A percentile compares a stretch with the other conserved stretches of the same genome.
phyloP scores from a whole-genome alignment of 2,113 vertebrate genomes.

The Dipodomys merriami region DNA sequence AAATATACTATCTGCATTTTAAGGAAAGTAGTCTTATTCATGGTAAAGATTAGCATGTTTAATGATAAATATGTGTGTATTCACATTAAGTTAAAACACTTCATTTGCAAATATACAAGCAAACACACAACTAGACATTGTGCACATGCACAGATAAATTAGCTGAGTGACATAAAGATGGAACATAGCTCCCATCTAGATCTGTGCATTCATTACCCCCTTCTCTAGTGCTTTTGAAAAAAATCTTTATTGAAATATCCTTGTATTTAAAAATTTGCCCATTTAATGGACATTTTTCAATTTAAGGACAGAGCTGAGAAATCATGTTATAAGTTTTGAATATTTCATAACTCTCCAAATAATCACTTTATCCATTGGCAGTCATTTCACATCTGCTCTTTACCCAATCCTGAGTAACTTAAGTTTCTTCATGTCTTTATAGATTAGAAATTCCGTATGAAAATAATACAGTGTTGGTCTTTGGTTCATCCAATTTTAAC shows the following conservation, averaged over 20 bases:
- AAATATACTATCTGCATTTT: background rate
- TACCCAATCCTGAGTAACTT: background rate
- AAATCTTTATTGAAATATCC: background rate
- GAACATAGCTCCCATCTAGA: background rate
- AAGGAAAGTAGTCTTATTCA: background rate
- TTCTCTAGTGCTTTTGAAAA: background rate
- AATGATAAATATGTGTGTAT: background rate
- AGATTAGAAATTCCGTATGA: background rate
- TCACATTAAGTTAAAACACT: background rate
- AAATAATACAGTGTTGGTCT: background rate
- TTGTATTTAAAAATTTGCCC: background rate
- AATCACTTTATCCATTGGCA: background rate
- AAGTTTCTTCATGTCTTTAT: background rate
- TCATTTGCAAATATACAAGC: background rate
- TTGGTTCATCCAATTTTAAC: background rate
- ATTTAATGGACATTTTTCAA: background rate
- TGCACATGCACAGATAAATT: background rate
- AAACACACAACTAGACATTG: background rate
- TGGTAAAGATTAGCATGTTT: background rate
- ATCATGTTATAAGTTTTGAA: background rate
- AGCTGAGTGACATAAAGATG: background rate
- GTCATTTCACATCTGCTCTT: background rate
- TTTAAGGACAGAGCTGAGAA: background rate
- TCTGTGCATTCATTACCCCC: background rate
- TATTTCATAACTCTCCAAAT: background rate